Evolutionary conservation across 1,140 invertebrate genomes (phyloP).

Genomic region (Aphis craccivora): DNA sequence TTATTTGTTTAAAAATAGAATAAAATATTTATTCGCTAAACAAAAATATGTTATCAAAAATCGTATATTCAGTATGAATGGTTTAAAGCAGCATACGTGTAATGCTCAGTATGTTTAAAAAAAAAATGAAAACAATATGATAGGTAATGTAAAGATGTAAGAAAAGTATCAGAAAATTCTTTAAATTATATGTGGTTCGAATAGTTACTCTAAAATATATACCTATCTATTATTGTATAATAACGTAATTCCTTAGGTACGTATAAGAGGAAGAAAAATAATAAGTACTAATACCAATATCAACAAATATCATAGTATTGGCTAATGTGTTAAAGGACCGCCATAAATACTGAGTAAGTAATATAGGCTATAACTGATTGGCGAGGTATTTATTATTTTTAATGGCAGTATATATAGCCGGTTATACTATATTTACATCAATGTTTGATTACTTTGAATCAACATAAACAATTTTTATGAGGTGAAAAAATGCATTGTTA

Average conservation of each 20-base stretch:
- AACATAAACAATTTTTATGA: background rate
- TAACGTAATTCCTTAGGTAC: background rate
- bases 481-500: background rate
- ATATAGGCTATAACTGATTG: conserved; percentile 17
- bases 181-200: background rate
- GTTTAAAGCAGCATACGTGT: background rate
- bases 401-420: background rate
- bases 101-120: background rate
- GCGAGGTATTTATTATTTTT: conserved; percentile 39
- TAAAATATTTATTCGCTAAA: background rate
- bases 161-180: background rate
- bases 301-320: background rate
- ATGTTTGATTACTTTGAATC: background rate
- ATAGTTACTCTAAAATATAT: background rate
- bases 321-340: background rate
- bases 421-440: background rate
- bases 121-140: background rate
- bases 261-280: background rate
- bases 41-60: background rate
- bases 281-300: too few species aligned
- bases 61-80: background rate
- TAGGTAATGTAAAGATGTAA: background rate
- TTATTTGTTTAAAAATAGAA: background rate
- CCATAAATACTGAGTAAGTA: background rate
- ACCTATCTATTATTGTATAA: background rate